phyloP scores from a whole-genome alignment of 2,113 vertebrate species.

The Bungarus multicinctus region DNA sequence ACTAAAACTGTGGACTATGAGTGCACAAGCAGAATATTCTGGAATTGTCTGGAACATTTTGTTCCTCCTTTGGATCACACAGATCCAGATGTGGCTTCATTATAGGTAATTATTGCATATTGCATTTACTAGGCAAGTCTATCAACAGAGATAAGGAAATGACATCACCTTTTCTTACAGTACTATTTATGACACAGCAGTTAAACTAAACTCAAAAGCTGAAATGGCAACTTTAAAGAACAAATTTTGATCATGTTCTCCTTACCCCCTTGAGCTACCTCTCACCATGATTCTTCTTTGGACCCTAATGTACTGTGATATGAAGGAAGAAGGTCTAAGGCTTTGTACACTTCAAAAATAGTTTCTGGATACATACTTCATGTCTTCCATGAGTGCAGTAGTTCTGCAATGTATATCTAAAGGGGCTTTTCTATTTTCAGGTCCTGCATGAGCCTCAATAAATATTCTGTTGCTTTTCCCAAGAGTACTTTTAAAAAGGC shows the following conservation, averaged over 20 bases:
- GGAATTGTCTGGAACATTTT: background rate
- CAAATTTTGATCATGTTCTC: background rate
- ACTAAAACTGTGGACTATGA: background rate
- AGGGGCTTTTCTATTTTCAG: background rate
- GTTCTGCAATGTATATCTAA: background rate
- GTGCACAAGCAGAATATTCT: background rate
- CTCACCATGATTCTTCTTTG: background rate
- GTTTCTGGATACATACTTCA: background rate
- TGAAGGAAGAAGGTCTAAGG: background rate
- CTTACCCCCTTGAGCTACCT: background rate
- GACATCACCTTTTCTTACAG: background rate
- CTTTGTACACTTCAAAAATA: background rate
- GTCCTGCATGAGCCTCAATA: background rate
- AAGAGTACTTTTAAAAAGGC: background rate
- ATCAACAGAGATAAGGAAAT: background rate
- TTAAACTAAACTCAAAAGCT: background rate
- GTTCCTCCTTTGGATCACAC: background rate
- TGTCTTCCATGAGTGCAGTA: background rate
- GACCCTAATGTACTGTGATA: background rate
- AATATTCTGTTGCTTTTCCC: background rate
- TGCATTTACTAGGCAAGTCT: background rate
- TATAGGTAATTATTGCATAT: background rate
- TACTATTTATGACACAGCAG: background rate
- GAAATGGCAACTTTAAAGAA: background rate
- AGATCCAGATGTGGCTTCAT: background rate